A percentile compares a stretch with the other conserved stretches of the same genome.
Evolutionary conservation across 64 coral and sea anemone species (phyloP).

Genomic region (Exaiptasia diaphana): DNA sequence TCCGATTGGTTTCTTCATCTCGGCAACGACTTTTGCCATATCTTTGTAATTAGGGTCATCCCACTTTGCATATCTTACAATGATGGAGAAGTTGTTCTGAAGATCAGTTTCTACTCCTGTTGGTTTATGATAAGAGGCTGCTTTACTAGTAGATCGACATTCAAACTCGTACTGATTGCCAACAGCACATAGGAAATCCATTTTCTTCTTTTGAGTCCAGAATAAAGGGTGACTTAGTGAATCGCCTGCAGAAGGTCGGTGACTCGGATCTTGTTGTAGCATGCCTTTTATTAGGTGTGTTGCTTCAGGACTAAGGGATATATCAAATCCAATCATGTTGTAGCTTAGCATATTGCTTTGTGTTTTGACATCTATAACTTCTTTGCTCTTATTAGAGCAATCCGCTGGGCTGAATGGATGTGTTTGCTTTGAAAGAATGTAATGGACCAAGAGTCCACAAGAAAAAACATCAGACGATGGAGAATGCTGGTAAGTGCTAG

Average conservation of each 20-base stretch:
- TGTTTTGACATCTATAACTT: too few species aligned
- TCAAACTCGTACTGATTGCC: too few species aligned
- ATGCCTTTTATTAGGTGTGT: not conserved
- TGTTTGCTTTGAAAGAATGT: not conserved
- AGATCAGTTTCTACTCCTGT: not conserved
- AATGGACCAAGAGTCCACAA: constrained; percentile 1
- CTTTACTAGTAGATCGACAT: too few species aligned
- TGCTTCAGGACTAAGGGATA: constrained; percentile 4
- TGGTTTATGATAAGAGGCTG: not conserved
- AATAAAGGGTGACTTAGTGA: not conserved
- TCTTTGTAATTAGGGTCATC: not conserved
- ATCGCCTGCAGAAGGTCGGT: not conserved
- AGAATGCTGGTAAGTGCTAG: not conserved
- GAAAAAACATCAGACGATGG: not conserved
- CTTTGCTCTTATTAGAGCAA: not conserved
- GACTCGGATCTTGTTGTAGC: not conserved
- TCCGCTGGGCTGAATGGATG: not conserved
- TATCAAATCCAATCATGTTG: not conserved
- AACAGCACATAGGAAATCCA: not conserved
- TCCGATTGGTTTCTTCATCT: too few species aligned
- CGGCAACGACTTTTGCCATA: not conserved
- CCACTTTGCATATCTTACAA: not conserved
- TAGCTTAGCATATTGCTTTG: constrained; percentile 2
- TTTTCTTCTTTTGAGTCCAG: not conserved
- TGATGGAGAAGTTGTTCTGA: not conserved